Evolutionary conservation across 2,888 invertebrate species (phyloP), one percentile per base, ranked within the genome.

Genomic region (Hirudinaria manillensis): DNA sequence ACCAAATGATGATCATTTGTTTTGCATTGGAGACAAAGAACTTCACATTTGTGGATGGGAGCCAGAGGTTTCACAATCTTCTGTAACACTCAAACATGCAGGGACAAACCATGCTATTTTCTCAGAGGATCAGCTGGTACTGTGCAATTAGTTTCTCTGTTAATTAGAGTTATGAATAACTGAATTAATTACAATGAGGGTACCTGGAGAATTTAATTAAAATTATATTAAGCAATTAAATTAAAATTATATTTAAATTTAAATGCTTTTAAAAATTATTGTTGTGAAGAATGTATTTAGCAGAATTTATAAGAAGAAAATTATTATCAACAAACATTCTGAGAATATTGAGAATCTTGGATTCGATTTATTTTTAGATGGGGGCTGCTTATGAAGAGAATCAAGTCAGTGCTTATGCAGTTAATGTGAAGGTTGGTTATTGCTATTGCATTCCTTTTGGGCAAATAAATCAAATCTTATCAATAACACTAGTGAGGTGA

Each of bases 21-120:
- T 93, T 86, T 91, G 81, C 71, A 94, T 93, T 77, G 91, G 92
- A 75, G 89, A 91, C 81, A 93, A 94, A 82, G 90, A 91, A 72
- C 88, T 97, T 80, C 93, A 93, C 86, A 92, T 96, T 67, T 90
- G 93, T 83, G 93, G 93, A 56, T 96, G 96, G 96, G 97, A 97
- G 85, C 97, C 97, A 19, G 90, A 91, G 70, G 88, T 92, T 79
- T 90, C 92, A 75, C 89, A 91, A 79, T 95, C 96, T 86, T 89
- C 91, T 29, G 90, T 95, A 29, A 89, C 90, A 77, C 90, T 92
- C 45, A 90, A 91, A 78, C 97, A 96, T 84, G 92, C 92, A 72
- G 90, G 91, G 83, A 89, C 88, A 32, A 91, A 91, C 82, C 95
- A 96, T 85, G 92, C 96, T 86, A 92, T 94, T 78, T 90, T 93